Conservation (phyloP, 2,888 invertebrate genomes). For the Linnaemya vulpina region DNA sequence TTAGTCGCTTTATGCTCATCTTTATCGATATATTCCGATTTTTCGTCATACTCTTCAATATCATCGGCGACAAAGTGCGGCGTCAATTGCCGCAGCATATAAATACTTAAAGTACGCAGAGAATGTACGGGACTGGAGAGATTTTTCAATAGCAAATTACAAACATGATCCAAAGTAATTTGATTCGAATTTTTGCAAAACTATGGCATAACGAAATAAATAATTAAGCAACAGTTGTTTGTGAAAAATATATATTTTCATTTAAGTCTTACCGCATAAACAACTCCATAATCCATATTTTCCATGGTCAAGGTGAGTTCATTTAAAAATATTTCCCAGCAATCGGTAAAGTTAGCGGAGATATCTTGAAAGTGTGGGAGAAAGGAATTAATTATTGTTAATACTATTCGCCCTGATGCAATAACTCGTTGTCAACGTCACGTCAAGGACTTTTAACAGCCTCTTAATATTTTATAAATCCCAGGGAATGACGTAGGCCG, state of each 20-base stretch:
- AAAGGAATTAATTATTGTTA: too few species aligned
- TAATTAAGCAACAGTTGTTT: neutral
- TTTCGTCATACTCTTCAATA: constrained; percentile 77
- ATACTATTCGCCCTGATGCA: too few species aligned
- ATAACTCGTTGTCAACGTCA: too few species aligned
- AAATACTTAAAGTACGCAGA: constrained; percentile 76
- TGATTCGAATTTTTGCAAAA: constrained; percentile 77
- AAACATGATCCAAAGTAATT: constrained; percentile 78
- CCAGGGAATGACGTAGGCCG: too few species aligned
- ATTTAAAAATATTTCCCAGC: constrained; percentile 76
- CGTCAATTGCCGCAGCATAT: constrained; percentile 78
- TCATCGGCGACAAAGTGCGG: constrained; percentile 79
- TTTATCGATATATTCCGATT: constrained; percentile 75
- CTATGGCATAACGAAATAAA: constrained; percentile 72
- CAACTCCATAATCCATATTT: constrained; percentile 77
- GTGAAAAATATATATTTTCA: neutral
- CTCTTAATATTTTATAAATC: too few species aligned
- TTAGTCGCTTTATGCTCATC: constrained; percentile 69
- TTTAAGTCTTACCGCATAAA: constrained; percentile 71
- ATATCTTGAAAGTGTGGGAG: constrained; percentile 53
- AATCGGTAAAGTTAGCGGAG: constrained; percentile 69
- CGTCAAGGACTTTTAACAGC: too few species aligned
- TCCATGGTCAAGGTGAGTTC: constrained; percentile 76
- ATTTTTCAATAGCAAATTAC: constrained; percentile 79
- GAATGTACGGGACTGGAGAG: constrained; percentile 77